Evolutionary conservation across 2,113 vertebrate species (phyloP).

Genomic region (Sprattus sprattus): DNA sequence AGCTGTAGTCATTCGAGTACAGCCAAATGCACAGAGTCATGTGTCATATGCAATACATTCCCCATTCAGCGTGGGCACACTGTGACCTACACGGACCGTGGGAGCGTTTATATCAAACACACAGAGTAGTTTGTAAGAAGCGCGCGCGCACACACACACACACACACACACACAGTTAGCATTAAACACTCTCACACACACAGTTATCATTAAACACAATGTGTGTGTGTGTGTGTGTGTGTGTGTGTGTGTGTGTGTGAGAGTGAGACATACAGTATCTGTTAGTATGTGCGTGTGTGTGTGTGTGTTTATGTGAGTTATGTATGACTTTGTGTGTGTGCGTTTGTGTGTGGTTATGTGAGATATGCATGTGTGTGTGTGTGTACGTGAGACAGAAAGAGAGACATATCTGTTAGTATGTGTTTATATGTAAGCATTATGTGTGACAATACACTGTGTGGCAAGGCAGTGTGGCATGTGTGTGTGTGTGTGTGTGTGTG

Average conservation of each 20-base stretch:
- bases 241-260: neutral
- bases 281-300: too few species aligned
- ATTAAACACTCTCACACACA: too few species aligned
- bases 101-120: neutral
- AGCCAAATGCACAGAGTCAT: slow-evolving; percentile 18
- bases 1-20: slow-evolving; percentile 40
- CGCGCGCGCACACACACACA: too few species aligned
- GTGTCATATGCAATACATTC: slow-evolving; percentile 46
- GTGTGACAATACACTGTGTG: neutral
- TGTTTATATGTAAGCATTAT: neutral
- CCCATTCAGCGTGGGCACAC: neutral
- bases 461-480: too few species aligned
- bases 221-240: neutral
- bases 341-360: too few species aligned
- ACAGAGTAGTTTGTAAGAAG: neutral
- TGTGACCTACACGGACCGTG: neutral
- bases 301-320: neutral
- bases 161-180: too few species aligned
- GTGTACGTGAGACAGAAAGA: too few species aligned
- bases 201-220: neutral
- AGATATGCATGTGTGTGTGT: too few species aligned
- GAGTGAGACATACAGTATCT: too few species aligned
- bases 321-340: too few species aligned
- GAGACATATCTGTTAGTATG: neutral
- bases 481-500: neutral